Percentiles rank a stretch among this genome's conserved stretches.
These are phyloP conservation scores for Psittacula derbiana DNA, from an alignment of 2,797 vertebrate genomes.

Conservation along the genomic window DNA sequence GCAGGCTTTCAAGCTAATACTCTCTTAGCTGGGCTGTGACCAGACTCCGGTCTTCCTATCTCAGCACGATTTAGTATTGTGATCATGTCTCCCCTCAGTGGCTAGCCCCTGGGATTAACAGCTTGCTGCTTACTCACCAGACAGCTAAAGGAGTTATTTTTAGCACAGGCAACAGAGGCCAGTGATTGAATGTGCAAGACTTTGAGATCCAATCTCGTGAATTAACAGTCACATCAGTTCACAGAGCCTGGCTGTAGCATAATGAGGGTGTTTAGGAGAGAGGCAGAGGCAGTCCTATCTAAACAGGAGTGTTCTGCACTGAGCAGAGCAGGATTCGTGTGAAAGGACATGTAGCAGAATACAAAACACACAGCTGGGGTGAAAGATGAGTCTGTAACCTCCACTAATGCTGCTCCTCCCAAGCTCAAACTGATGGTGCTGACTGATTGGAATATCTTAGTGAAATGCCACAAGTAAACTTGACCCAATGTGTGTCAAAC, in stretches of 20 bases:
- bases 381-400: neutral
- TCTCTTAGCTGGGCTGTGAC: neutral
- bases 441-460: neutral
- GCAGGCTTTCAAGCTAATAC: neutral
- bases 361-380: neutral
- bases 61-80: neutral
- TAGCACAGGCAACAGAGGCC: neutral
- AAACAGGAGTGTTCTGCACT: neutral
- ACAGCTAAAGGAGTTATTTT: neutral
- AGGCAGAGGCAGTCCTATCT: neutral
- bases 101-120: conserved; percentile 2
- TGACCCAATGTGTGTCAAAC: neutral
- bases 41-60: neutral
- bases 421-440: neutral
- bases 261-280: neutral
- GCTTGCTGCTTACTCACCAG: neutral
- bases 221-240: neutral
- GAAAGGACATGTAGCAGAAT: neutral
- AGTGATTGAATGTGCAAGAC: neutral
- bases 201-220: neutral
- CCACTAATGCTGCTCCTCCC: neutral
- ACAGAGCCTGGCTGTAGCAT: neutral
- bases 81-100: neutral
- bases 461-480: neutral
- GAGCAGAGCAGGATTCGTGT: neutral